Conservation (phyloP, 2,888 invertebrate genomes). For the Watsonalla cultraria region DNA sequence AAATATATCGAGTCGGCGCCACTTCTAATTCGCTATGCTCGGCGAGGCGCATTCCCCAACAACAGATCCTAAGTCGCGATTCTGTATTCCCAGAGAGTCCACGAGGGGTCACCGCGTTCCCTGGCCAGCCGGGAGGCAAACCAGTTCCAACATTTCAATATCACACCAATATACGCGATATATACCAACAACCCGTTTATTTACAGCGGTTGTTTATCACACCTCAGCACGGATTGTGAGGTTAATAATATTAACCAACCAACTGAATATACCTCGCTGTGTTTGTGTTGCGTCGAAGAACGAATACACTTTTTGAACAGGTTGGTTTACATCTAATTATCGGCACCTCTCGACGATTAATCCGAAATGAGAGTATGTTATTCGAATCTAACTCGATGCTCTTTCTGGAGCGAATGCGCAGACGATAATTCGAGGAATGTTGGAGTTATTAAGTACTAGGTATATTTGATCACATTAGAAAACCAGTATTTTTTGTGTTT, state of each 20-base stretch:
- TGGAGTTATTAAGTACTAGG: conserved; percentile 41
- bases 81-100: conserved; percentile 61
- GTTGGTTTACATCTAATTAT: conserved; percentile 36
- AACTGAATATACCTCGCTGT: conserved; percentile 14
- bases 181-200: conserved; percentile 49
- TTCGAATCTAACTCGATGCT: conserved; percentile 22
- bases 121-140: conserved; percentile 57
- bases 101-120: conserved; percentile 65
- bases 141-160: conserved; percentile 75
- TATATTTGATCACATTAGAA: conserved; percentile 29
- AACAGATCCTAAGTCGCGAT: conserved; percentile 57
- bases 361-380: conserved; percentile 33
- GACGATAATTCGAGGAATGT: conserved; percentile 46
- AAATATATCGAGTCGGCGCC: conserved; percentile 60
- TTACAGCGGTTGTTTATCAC: conserved; percentile 41
- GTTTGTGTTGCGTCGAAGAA: conserved; percentile 21
- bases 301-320: conserved; percentile 23
- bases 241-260: conserved; percentile 17
- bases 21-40: conserved; percentile 65
- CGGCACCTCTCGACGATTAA: conserved; percentile 32
- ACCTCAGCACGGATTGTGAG: conserved; percentile 17
- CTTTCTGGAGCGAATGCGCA: conserved; percentile 28
- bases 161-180: conserved; percentile 60
- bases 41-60: conserved; percentile 33
- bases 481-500: conserved; percentile 20